Evolutionary conservation across 2,113 vertebrate species (phyloP).

Genomic region (Syngnathoides biaculeatus): DNA sequence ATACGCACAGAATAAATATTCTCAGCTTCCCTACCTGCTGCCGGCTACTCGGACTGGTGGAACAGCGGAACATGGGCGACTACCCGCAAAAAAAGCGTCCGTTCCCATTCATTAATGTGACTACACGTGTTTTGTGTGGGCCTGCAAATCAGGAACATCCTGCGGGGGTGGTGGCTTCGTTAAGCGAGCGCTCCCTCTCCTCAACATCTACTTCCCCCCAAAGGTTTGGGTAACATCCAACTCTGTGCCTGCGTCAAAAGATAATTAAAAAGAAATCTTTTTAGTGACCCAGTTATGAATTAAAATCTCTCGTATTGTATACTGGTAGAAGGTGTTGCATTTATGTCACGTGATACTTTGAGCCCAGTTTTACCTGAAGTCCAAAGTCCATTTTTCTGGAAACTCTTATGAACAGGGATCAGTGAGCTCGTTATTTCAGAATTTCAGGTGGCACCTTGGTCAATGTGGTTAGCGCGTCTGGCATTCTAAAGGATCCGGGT

Average conservation of each 20-base stretch:
- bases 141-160: constrained; percentile 8
- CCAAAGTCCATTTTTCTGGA: constrained; percentile 33
- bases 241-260: constrained; percentile 23
- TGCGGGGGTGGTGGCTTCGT: constrained; percentile 26
- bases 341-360: constrained; percentile 34
- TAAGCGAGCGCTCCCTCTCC: constrained; percentile 42
- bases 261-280: constrained; percentile 25
- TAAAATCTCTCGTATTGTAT: not conserved
- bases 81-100: constrained; percentile 9
- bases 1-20: constrained; percentile 26
- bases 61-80: constrained; percentile 1
- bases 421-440: constrained; percentile 7
- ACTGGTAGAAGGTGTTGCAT: constrained; percentile 9
- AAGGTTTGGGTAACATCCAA: constrained; percentile 47
- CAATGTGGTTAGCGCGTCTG: too few relatives aligned
- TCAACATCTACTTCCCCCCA: constrained; percentile 18
- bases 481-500: too few relatives aligned
- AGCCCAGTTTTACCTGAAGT: constrained; percentile 42
- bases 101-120: constrained; percentile 18
- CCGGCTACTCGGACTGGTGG: constrained; percentile 6
- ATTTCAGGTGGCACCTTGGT: not conserved
- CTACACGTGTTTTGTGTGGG: constrained; percentile 19
- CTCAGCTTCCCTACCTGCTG: not conserved
- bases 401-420: constrained; percentile 19
- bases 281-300: constrained; percentile 33